Conservation (phyloP, 2,888 invertebrate genomes). For the Stomorhina lunata region DNA sequence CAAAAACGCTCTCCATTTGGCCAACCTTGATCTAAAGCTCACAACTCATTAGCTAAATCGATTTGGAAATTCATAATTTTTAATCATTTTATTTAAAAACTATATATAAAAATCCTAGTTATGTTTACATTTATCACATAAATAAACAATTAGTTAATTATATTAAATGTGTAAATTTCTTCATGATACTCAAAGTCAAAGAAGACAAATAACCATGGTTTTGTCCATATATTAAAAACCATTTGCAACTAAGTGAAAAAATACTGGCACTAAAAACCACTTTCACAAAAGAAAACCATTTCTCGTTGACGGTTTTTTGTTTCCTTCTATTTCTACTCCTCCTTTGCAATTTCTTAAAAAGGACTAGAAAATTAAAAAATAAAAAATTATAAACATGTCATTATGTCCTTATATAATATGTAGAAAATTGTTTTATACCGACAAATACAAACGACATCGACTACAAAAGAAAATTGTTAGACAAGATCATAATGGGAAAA, state of each 20-base stretch:
- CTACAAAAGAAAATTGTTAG: constrained; percentile 13
- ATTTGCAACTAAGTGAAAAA: constrained; percentile 2
- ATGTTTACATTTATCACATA: too few relatives aligned
- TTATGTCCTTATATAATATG: constrained; percentile 43
- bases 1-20: too few relatives aligned
- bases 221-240: too few relatives aligned
- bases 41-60: too few relatives aligned
- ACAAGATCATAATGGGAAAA: constrained; percentile 7
- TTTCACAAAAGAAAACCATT: background rate
- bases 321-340: background rate
- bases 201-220: too few relatives aligned
- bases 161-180: constrained; percentile 1
- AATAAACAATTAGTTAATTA: constrained; percentile 56
- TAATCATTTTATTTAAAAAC: too few relatives aligned
- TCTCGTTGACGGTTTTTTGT: background rate
- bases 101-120: too few relatives aligned
- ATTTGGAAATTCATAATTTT: too few relatives aligned
- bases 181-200: background rate
- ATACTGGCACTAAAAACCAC: background rate
- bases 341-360: background rate
- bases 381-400: constrained; percentile 33
- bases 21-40: too few relatives aligned
- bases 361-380: constrained; percentile 9
- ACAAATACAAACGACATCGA: background rate
- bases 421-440: constrained; percentile 3